phyloP scores from a whole-genome alignment of 2,113 vertebrate species.

The Rhea pennata region DNA sequence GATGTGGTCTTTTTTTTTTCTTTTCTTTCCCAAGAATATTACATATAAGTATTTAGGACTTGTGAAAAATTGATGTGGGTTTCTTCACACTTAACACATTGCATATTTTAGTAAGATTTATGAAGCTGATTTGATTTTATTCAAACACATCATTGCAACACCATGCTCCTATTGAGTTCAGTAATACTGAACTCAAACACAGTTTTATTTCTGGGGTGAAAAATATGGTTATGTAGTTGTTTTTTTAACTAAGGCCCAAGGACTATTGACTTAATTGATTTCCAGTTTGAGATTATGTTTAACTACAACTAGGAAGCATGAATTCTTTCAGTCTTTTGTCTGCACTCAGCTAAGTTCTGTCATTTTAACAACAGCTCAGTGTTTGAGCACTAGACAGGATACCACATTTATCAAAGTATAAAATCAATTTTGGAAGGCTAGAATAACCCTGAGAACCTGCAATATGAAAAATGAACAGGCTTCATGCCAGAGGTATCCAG shows the following conservation, averaged over 20 bases:
- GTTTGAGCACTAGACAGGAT: not conserved
- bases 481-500: not conserved
- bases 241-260: constrained; percentile 6
- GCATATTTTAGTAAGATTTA: not conserved
- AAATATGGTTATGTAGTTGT: not conserved
- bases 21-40: not conserved
- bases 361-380: not conserved
- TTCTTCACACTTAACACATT: not conserved
- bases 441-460: not conserved
- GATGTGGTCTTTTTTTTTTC: not conserved
- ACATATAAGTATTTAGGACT: not conserved
- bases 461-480: not conserved
- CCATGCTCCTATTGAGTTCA: not conserved
- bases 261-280: not conserved
- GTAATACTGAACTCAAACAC: not conserved
- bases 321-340: not conserved
- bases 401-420: not conserved
- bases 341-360: not conserved
- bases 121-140: not conserved
- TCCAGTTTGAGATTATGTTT: not conserved
- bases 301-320: not conserved
- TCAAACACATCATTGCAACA: not conserved
- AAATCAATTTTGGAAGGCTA: constrained; percentile 13
- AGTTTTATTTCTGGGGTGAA: not conserved
- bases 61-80: not conserved